Evolutionary conservation across 2,888 invertebrate species (phyloP).

Genomic region (Agonopterix arenella): DNA sequence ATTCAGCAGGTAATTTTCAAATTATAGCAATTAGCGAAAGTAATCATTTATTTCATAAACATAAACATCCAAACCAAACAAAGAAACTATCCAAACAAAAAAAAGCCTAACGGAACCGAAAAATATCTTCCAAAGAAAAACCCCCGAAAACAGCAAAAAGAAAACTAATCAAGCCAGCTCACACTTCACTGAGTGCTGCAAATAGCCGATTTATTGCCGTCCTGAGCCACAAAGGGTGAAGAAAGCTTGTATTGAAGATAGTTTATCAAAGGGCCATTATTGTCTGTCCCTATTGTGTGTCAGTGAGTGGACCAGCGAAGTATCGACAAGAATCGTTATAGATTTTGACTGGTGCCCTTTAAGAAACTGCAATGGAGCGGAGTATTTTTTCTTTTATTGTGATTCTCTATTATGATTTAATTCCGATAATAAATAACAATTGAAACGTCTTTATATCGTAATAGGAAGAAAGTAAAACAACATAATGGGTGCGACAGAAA

Average conservation of each 20-base stretch:
- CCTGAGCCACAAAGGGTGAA: slow-evolving; percentile 17
- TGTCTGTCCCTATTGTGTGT: not conserved
- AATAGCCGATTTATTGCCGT: slow-evolving; percentile 20
- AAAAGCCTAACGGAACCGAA: not conserved
- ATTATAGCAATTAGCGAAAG: not conserved
- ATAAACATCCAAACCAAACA: not conserved
- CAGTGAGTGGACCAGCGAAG: not conserved
- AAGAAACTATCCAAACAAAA: not conserved
- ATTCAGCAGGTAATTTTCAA: not conserved
- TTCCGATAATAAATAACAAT: not conserved
- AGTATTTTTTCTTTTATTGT: not conserved
- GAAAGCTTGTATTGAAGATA: slow-evolving; percentile 21
- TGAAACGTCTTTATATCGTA: not conserved
- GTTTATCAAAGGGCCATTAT: slow-evolving; percentile 24
- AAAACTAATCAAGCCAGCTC: slow-evolving; percentile 9
- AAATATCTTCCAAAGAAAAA: not conserved
- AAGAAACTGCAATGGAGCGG: no score
- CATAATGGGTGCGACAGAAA: no score
- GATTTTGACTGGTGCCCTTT: not conserved
- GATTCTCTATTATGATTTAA: not conserved
- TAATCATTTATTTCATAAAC: no score
- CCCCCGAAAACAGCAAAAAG: slow-evolving; percentile 1
- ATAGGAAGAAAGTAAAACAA: not conserved
- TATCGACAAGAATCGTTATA: not conserved
- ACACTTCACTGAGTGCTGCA: slow-evolving; percentile 11